Base-by-base conservation (phyloP, 2,888 invertebrate species). In the Acronicta psi region DNA sequence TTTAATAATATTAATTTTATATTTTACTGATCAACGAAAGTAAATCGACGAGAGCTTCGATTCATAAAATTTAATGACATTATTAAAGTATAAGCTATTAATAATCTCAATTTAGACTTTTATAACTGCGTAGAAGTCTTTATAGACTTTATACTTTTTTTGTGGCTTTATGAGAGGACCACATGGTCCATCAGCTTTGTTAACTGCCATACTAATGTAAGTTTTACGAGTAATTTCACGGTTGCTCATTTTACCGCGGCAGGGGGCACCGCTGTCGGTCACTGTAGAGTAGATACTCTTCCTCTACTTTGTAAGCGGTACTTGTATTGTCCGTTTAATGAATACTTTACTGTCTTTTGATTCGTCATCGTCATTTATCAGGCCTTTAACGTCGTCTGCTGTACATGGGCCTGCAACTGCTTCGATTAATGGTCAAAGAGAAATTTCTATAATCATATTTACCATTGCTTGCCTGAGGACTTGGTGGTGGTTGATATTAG, bases 161-260 rank as follows among this genome's bases (percentile, higher is more conserved):
- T 82, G 81, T 78, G 77, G 81, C 79, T 89, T 90, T 90, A 92
- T 81, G 88, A 87, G 83, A 82, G 80, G 82, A 84, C 87, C 91
- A 92, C 87, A 89, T 92, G 91, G 89, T 87, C 85, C 81, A 78
- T 81, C 80, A 80, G 79, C 73, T 85, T 82, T 86, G 87, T 88
- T 90, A 89, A 91, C 86, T 83, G 86, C 84, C 85, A 78, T 77
- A 83, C 90, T 92, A 92, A 92, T 92, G 90, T 79, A 87, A 86
- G 86, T 91, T 92, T 93, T 92, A 93, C 87, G 92, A 91, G 87
- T 89, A 87, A 92, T 92, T 92, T 93, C 92, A 92, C 89, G 92
- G 92, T 88, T 89, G 86, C 87, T 89, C 90, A 89, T 90, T 88
- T 84, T 73, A 77, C 74, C 83, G 46, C 84, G 76, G 86, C 85